These are phyloP conservation scores for Plebejus argus DNA, from an alignment of 2,888 invertebrate genomes.

Conservation along the genomic window DNA sequence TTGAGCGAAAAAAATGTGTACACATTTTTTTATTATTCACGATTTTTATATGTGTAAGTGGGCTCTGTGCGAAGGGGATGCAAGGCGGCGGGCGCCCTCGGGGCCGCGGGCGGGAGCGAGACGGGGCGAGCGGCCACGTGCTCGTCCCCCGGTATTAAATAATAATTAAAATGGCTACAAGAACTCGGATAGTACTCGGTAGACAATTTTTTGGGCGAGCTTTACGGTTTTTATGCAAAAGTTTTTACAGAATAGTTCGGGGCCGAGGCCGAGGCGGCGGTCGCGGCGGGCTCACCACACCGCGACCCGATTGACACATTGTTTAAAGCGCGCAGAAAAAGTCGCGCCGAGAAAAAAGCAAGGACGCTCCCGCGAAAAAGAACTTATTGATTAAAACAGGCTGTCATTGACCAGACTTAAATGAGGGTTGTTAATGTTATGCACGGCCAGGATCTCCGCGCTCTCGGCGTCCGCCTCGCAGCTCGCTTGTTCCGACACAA, in stretches of 20 bases:
- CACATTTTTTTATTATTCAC: slow-evolving; percentile 82
- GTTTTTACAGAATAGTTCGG: slow-evolving; percentile 71
- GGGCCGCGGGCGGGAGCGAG: slow-evolving; percentile 52
- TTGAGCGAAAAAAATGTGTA: slow-evolving; percentile 81
- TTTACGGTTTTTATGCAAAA: slow-evolving; percentile 70
- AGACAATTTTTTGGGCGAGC: slow-evolving; percentile 79
- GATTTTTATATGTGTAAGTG: slow-evolving; percentile 81
- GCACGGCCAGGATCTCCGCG: slow-evolving; percentile 63
- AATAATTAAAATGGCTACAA: slow-evolving; percentile 82
- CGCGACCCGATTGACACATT: slow-evolving; percentile 70
- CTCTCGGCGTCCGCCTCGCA: not conserved
- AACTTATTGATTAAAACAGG: slow-evolving; percentile 80
- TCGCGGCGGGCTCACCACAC: slow-evolving; percentile 51
- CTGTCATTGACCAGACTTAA: slow-evolving; percentile 80
- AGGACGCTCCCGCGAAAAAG: slow-evolving; percentile 78
- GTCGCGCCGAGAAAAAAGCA: slow-evolving; percentile 78
- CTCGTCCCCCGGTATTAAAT: slow-evolving; percentile 80
- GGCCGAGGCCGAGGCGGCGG: slow-evolving; percentile 62
- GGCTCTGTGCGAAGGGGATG: slow-evolving; percentile 69
- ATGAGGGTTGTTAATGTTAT: slow-evolving; percentile 80
- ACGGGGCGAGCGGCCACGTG: slow-evolving; percentile 73
- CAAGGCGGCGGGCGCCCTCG: slow-evolving; percentile 50
- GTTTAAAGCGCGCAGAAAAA: slow-evolving; percentile 76
- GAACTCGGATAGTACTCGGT: slow-evolving; percentile 76
- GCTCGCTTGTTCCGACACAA: not conserved